phyloP scores from a whole-genome alignment of 2,113 vertebrate species.

The Ia io region DNA sequence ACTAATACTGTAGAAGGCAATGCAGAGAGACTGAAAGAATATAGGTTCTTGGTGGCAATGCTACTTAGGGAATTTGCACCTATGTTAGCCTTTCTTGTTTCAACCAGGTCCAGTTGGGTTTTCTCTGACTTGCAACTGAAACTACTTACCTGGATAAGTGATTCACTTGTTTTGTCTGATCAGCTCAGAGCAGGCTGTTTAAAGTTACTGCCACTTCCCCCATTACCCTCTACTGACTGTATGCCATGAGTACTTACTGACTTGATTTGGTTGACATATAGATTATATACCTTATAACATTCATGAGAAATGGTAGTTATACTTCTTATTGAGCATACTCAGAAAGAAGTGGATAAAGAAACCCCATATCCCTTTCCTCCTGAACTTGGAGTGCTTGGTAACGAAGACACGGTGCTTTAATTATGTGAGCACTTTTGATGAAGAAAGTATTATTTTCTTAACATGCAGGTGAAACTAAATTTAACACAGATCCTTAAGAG shows the following conservation, averaged over 20 bases:
- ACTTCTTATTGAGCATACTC: not conserved
- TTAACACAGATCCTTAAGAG: not conserved
- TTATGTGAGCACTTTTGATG: not conserved
- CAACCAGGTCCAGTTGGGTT: not conserved
- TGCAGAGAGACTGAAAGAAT: not conserved
- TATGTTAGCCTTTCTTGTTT: not conserved
- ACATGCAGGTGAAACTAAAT: not conserved
- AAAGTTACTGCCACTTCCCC: not conserved
- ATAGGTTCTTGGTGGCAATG: not conserved
- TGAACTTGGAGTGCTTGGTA: not conserved
- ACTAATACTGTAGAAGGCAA: not conserved
- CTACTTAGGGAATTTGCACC: not conserved
- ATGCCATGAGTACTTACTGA: not conserved
- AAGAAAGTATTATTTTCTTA: not conserved
- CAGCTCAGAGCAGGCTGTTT: not conserved
- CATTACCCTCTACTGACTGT: not conserved
- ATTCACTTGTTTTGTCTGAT: not conserved
- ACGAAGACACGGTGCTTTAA: not conserved
- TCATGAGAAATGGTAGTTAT: not conserved
- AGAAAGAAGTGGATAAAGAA: not conserved
- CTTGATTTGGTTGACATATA: not conserved
- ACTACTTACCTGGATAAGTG: not conserved
- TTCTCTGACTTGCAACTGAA: constrained; percentile 4
- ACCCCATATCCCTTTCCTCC: not conserved
- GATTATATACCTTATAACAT: not conserved